phyloP scores from a whole-genome alignment of 2,888 invertebrate species.

The Stomorhina lunata region DNA sequence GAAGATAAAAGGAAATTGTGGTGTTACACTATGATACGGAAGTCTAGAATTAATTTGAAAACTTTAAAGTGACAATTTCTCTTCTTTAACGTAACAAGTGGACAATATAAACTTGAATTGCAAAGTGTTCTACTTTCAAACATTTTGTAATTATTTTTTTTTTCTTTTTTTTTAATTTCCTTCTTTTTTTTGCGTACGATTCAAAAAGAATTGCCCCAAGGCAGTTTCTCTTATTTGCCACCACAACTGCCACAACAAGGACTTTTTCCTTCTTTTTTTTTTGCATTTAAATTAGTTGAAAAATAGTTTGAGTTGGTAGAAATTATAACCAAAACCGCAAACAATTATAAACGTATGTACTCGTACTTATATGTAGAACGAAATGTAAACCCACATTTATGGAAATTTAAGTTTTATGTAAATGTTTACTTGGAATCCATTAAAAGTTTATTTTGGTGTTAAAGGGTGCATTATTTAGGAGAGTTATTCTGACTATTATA shows the following conservation, averaged over 20 bases:
- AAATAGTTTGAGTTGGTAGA: neutral
- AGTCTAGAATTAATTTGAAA: slow-evolving; percentile 13
- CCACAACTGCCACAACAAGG: neutral
- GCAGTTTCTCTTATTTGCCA: neutral
- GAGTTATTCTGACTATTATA: too few relatives aligned
- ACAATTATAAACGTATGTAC: neutral
- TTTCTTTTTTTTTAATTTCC: slow-evolving; percentile 35
- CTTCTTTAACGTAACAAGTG: neutral
- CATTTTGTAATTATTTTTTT: neutral
- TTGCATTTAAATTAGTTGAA: slow-evolving; percentile 16
- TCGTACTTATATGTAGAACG: neutral
- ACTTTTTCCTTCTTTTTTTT: neutral
- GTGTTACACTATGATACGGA: slow-evolving; percentile 3
- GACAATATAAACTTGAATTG: slow-evolving; percentile 3
- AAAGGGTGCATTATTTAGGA: too few relatives aligned
- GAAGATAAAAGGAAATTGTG: neutral
- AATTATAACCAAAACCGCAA: neutral
- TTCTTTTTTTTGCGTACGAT: slow-evolving; percentile 44
- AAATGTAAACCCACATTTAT: neutral
- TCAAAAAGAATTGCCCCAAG: neutral
- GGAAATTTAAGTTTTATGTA: neutral
- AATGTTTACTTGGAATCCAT: neutral
- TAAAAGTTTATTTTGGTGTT: too few relatives aligned
- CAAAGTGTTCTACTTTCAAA: slow-evolving; percentile 42
- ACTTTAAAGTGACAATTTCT: neutral